phyloP scores from a whole-genome alignment of 1,140 invertebrate species.

The Sycophila sp. region DNA sequence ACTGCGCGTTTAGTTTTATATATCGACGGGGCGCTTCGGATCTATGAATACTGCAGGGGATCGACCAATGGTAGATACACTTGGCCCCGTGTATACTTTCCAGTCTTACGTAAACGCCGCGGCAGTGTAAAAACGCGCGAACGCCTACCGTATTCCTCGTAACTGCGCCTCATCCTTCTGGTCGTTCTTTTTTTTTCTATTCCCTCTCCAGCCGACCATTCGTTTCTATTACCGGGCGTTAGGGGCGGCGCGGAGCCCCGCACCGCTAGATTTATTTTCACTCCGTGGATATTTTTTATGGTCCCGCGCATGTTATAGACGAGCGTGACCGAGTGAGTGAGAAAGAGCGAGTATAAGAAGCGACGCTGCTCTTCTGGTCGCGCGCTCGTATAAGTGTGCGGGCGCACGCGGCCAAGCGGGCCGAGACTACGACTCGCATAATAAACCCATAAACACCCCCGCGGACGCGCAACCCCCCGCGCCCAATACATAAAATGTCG shows the following conservation, averaged over 20 bases:
- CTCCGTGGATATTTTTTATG: constrained; percentile 62
- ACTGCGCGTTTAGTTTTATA: too few relatives aligned
- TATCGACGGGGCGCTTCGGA: too few relatives aligned
- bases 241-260: constrained; percentile 42
- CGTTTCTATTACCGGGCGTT: constrained; percentile 62
- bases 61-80: too few relatives aligned
- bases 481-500: constrained; percentile 58
- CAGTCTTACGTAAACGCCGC: too few relatives aligned
- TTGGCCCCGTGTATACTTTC: too few relatives aligned
- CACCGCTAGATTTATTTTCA: constrained; percentile 65
- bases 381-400: constrained; percentile 12
- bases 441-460: constrained; percentile 67
- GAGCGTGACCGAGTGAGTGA: constrained; percentile 27
- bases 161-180: neutral
- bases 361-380: constrained; percentile 1
- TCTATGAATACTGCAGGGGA: too few relatives aligned
- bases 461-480: constrained; percentile 42
- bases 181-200: constrained; percentile 34
- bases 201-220: constrained; percentile 46
- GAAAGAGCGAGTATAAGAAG: neutral
- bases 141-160: neutral
- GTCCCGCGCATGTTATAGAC: constrained; percentile 50
- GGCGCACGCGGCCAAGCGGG: constrained; percentile 45
- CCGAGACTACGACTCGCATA: constrained; percentile 57
- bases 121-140: neutral